A percentile compares a stretch with the other conserved stretches of the same genome.
phyloP scores from a whole-genome alignment of 2,113 vertebrate species.

The Meleagris gallopavo region DNA sequence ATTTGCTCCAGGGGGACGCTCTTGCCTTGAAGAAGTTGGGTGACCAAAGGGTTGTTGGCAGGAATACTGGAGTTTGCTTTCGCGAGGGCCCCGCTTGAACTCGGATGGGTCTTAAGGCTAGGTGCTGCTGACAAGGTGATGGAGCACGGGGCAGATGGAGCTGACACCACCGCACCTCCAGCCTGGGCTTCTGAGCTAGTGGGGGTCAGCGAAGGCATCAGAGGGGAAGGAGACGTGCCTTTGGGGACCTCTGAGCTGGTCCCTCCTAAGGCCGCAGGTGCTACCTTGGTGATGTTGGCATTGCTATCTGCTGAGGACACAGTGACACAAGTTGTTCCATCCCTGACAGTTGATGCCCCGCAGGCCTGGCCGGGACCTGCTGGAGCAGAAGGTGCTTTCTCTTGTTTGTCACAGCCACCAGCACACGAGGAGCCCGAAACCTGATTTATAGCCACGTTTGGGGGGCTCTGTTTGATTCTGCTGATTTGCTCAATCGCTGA shows the following conservation, averaged over 20 bases:
- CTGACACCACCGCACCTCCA: not conserved
- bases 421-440: not conserved
- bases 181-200: slow-evolving; percentile 30
- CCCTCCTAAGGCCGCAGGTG: not conserved
- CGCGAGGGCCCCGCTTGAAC: slow-evolving; percentile 41
- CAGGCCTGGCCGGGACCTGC: not conserved
- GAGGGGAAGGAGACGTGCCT: not conserved
- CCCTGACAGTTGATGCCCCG: slow-evolving; percentile 2
- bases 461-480: not conserved
- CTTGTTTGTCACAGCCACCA: not conserved
- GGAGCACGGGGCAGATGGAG: not conserved
- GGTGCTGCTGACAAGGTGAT: not conserved
- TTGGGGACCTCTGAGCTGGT: not conserved
- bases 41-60: slow-evolving; percentile 94
- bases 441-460: not conserved
- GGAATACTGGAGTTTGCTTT: slow-evolving; percentile 87
- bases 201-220: not conserved
- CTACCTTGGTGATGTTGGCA: not conserved
- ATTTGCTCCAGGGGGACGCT: slow-evolving; percentile 93
- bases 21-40: slow-evolving; percentile 93
- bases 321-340: not conserved
- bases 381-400: not conserved
- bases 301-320: not conserved
- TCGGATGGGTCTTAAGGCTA: slow-evolving; percentile 67
- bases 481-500: slow-evolving; percentile 24